Base-by-base conservation (phyloP, 1,140 invertebrate genomes). In the Bacillus rossius region DNA sequence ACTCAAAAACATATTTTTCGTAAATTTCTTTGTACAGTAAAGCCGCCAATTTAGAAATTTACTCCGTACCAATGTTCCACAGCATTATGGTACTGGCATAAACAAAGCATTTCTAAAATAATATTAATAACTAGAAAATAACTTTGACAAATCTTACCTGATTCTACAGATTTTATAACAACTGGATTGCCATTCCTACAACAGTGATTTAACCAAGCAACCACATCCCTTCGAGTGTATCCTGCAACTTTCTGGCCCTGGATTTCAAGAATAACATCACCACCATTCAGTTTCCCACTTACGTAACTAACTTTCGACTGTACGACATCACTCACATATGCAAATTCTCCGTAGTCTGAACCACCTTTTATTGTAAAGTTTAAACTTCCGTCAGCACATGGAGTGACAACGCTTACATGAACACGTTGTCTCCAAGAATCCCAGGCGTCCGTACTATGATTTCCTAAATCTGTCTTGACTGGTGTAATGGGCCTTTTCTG, bases 201-300 rank as follows among this genome's bases (percentile, higher is more conserved):
- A 68, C 81, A 82, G 67, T 83, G 79, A 62, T 81, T 79, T 16
- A 84, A 64, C 74, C 81, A 80, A 22, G 79, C 73, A 25, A 75
- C 72, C 7, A 84, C 76, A 71, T 85, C 84, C 58, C 75, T 66
- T 63, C 79, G 73, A 0, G 84, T 85, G 64, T 81, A 84, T 25
- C 84, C 84, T 52, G 81, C 78, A 57, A 85, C 79, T 71, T 81
- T 81, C 66, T 83, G 80, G 37, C 80, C 82, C 69, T 86, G 81
- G 49, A 85, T 75, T 65, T 85, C 83, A 49, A 85, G 62, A 47
- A 85, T 69, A 48, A 85, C 73, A 67, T 83, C 81, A 3, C 76
- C 80, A 52, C 70, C 62, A 45, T 72, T 65, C 42, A 78, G 59
- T 51, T 63, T 63, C 5, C 69, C 67, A 47, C 69, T 67, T 13